phyloP scores from a whole-genome alignment of 2,113 vertebrate genomes.

The Herpetotheres cachinnans region DNA sequence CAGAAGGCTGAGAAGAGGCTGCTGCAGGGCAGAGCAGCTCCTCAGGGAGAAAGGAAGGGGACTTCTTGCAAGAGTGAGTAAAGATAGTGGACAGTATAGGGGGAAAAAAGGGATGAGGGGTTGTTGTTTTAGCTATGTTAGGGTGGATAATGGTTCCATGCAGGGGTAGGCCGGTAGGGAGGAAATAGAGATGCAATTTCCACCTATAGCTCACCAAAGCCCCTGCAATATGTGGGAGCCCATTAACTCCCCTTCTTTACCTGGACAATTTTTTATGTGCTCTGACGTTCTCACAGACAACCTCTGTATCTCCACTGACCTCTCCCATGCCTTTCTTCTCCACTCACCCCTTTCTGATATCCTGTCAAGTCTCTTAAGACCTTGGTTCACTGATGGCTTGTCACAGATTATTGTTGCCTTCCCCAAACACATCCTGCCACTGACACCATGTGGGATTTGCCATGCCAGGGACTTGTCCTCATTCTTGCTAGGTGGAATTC shows the following conservation, averaged over 20 bases:
- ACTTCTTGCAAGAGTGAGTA: background rate
- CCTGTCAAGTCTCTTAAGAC: background rate
- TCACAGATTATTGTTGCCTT: background rate
- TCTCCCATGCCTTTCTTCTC: background rate
- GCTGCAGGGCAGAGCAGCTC: background rate
- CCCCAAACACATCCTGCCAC: background rate
- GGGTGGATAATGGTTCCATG: background rate
- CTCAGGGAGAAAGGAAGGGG: background rate
- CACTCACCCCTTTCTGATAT: background rate
- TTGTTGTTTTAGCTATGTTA: background rate
- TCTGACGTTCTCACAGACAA: background rate
- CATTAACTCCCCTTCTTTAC: background rate
- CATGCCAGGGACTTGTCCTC: background rate
- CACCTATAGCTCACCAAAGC: background rate
- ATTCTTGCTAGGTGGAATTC: background rate
- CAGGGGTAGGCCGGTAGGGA: background rate
- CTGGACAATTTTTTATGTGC: background rate
- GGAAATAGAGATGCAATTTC: background rate
- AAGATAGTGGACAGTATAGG: background rate
- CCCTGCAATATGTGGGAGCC: background rate
- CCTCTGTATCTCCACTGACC: background rate
- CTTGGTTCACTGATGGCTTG: background rate
- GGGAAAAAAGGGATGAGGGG: fast-evolving
- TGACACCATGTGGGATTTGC: background rate
- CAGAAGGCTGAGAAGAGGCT: background rate